Percentiles rank a stretch among this genome's conserved stretches.
Conservation (phyloP, 2,888 invertebrate genomes). For the Tetragonula carbonaria region DNA sequence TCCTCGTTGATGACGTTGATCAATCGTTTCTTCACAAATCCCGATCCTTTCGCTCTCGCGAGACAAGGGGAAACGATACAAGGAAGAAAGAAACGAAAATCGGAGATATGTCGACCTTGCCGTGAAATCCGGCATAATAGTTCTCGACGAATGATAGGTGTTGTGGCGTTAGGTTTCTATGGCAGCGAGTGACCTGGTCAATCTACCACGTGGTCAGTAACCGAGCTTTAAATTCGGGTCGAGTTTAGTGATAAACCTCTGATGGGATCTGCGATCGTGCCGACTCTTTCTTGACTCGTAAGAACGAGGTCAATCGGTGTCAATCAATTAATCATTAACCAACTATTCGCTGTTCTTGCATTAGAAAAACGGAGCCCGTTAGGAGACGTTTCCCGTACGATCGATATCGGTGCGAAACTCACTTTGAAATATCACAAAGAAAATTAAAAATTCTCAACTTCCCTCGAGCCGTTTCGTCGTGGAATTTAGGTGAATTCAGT, state of each 20-base stretch:
- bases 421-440: neutral
- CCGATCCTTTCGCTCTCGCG: neutral
- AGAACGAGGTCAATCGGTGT: conserved; percentile 39
- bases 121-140: conserved; percentile 74
- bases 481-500: conserved; percentile 16
- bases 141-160: conserved; percentile 73
- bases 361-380: neutral
- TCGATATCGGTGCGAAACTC: conserved; percentile 22
- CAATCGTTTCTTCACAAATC: too few relatives aligned
- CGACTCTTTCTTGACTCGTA: conserved; percentile 25
- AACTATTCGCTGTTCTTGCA: conserved; percentile 14
- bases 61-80: neutral
- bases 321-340: conserved; percentile 35
- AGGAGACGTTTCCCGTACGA: conserved; percentile 3
- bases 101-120: conserved; percentile 76
- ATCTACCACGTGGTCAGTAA: conserved; percentile 81
- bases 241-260: conserved; percentile 53
- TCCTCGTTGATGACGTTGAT: neutral
- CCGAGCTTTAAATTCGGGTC: conserved; percentile 71
- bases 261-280: conserved; percentile 60
- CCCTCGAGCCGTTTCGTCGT: neutral
- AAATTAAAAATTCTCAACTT: neutral
- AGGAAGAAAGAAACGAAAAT: conserved; percentile 46
- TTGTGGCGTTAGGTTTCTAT: conserved; percentile 81
- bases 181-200: conserved; percentile 83